Evolutionary conservation across 2,888 invertebrate genomes (phyloP).

Genomic region (Tenthredo livida): DNA sequence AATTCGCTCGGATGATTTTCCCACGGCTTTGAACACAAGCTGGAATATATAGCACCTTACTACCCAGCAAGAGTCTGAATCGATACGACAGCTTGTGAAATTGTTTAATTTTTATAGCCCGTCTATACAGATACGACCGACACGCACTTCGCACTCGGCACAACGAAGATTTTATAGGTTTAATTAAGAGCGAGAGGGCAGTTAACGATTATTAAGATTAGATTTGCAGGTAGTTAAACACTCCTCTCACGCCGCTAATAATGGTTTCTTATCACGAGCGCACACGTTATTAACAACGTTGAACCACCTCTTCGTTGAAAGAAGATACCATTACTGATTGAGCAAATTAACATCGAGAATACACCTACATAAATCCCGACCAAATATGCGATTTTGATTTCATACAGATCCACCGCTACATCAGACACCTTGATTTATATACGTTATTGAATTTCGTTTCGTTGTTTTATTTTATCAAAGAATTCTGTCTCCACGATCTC

Average conservation of each 20-base stretch:
- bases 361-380: neutral
- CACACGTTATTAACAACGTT: constrained; percentile 30
- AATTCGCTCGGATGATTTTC: neutral
- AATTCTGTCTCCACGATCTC: neutral
- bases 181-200: constrained; percentile 46
- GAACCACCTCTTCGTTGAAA: neutral
- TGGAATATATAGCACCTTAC: neutral
- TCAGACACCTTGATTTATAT: neutral
- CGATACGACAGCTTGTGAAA: constrained; percentile 38
- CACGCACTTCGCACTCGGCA: constrained; percentile 43
- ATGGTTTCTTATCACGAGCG: constrained; percentile 44
- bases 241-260: neutral
- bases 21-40: neutral
- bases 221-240: constrained; percentile 41
- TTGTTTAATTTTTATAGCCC: constrained; percentile 44
- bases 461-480: constrained; percentile 28
- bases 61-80: neutral
- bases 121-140: constrained; percentile 29
- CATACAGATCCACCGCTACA: neutral
- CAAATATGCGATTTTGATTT: constrained; percentile 12
- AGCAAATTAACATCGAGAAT: neutral
- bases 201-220: constrained; percentile 52
- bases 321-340: constrained; percentile 19
- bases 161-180: constrained; percentile 33
- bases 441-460: constrained; percentile 12